A percentile compares a stretch with the other conserved stretches of the same genome.
These are phyloP conservation scores for Drosophila picticornis DNA, from an alignment of 2,888 invertebrate genomes.

Conservation along the genomic window DNA sequence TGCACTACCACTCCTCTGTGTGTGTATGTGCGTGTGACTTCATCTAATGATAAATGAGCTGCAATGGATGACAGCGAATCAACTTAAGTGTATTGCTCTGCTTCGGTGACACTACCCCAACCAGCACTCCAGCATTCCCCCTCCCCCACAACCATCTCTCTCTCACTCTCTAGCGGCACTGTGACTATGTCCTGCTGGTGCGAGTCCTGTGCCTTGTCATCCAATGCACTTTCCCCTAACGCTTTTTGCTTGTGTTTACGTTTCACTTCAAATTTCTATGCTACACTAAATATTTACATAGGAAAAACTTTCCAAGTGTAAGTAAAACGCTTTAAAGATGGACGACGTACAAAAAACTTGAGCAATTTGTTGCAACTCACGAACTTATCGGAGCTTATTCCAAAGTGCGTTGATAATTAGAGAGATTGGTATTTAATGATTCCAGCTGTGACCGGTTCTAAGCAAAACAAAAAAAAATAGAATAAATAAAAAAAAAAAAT, in stretches of 20 bases:
- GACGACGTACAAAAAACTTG: constrained; percentile 29
- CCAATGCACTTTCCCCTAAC: constrained; percentile 76
- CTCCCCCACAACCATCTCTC: background rate
- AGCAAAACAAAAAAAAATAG: background rate
- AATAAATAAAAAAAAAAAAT: background rate
- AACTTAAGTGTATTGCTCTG: constrained; percentile 84
- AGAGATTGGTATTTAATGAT: constrained; percentile 45
- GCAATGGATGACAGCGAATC: constrained; percentile 84
- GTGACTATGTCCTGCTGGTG: constrained; percentile 30
- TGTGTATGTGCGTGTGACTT: constrained; percentile 62
- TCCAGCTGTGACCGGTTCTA: constrained; percentile 35
- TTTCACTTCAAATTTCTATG: constrained; percentile 76
- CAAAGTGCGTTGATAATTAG: constrained; percentile 30
- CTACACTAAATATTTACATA: constrained; percentile 77
- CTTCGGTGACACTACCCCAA: constrained; percentile 57
- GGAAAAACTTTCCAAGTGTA: constrained; percentile 55
- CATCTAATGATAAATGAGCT: constrained; percentile 84
- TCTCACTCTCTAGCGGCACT: background rate
- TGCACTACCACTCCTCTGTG: constrained; percentile 14
- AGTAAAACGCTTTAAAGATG: constrained; percentile 65
- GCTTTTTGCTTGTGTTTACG: constrained; percentile 74
- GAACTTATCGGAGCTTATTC: constrained; percentile 37
- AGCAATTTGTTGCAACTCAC: constrained; percentile 35
- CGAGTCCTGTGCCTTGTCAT: constrained; percentile 30
- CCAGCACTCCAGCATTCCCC: background rate